A percentile compares a stretch with the other conserved stretches of the same genome.
Evolutionary conservation across 2,888 invertebrate genomes (phyloP).

Genomic region (Melanostoma scalare): DNA sequence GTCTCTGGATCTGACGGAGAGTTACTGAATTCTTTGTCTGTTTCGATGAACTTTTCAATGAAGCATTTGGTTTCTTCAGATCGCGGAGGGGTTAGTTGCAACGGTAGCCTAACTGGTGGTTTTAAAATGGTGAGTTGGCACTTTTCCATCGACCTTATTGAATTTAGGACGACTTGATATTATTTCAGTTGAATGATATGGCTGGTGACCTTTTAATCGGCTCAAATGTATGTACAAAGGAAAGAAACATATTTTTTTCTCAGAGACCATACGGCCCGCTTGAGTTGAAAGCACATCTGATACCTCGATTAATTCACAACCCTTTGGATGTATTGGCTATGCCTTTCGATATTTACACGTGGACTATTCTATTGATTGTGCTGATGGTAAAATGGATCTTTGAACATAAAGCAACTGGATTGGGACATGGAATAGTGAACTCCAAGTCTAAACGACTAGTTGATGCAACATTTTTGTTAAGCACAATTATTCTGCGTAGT

Average conservation of each 20-base stretch:
- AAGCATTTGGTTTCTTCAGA: not conserved
- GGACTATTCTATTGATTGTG: not conserved
- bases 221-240: too few relatives aligned
- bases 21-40: not conserved
- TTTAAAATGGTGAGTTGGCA: slow-evolving; percentile 8
- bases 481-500: not conserved
- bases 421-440: not conserved
- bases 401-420: not conserved
- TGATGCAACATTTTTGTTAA: not conserved
- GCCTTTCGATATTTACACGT: slow-evolving; percentile 17
- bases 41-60: slow-evolving; percentile 8
- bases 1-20: not conserved
- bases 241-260: not conserved
- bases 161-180: too few relatives aligned
- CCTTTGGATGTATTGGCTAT: slow-evolving; percentile 9
- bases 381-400: not conserved
- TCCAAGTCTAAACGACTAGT: not conserved
- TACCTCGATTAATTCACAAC: not conserved
- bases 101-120: not conserved
- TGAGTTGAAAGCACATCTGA: not conserved
- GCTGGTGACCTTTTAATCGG: too few relatives aligned
- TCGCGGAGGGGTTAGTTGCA: not conserved
- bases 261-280: not conserved
- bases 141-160: too few relatives aligned
- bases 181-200: too few relatives aligned